Evolutionary conservation across 2,113 vertebrate species (phyloP), one percentile per base, ranked within the genome.

Genomic region (Ancistrus triradiatus): DNA sequence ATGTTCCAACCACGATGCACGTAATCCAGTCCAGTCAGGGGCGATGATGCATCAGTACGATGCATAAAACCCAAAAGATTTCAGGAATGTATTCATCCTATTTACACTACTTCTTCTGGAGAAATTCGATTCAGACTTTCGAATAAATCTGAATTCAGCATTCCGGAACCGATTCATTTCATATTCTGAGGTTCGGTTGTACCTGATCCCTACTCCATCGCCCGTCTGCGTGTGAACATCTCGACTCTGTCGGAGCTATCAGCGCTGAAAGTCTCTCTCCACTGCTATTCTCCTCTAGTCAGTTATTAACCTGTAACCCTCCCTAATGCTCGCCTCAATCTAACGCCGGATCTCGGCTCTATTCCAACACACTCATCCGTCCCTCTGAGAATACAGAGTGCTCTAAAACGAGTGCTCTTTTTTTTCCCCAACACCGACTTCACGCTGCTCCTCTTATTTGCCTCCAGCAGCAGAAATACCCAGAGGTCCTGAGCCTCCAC

Each of bases 231-330:
- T 27, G 17, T 62, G 9, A 24, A 24, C 11, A 1, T 52, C 58
- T n/a, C 40, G 37, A 38, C 42, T 18, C 19, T 19, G 13, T 9
- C 17, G 15, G 28, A 14, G n/a, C 19, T 19, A n/a, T 9, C 17
- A 22, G 28, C 18, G n/a, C 14, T 27, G 58, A 38, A 18, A 19
- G n/a, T n/a, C 42, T 38, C 17, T 50, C 52, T 46, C 53, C 40
- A 33, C 21, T 17, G 47, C 33, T 59, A 11, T 68, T 73, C 67
- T n/a, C 62, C 63, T 43, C 35, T 37, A 59, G 74, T 59, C 40
- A 63, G 70, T 67, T 63, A 67, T 73, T 76, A 76, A 67, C 70
- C 70, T 66, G 7, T 51, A 67, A 63, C 63, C 67, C 65, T 40
- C 1, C 15, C n/a, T 19, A 33, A 47, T 28, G 10, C 53, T 7